A percentile compares a stretch with the other conserved stretches of the same genome.
Conservation (phyloP, 2,797 vertebrate genomes). For the Clarias laeviceps region DNA sequence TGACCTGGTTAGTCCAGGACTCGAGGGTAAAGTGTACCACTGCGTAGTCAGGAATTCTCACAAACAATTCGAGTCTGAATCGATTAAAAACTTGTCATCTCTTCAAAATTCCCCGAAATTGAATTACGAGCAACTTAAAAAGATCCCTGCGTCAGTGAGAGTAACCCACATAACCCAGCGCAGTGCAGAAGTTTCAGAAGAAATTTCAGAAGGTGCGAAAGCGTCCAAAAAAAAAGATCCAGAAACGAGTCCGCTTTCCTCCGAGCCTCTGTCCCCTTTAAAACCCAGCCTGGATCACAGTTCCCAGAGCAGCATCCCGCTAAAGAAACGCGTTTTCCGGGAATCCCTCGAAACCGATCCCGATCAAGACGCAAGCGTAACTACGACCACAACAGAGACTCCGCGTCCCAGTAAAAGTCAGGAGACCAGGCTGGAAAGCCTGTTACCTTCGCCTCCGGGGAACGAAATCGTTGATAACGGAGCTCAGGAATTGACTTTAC, state of each 20-base stretch:
- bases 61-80: neutral
- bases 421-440: conserved; percentile 37
- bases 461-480: neutral
- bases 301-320: conserved; percentile 76
- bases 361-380: conserved; percentile 59
- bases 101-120: neutral
- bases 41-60: neutral
- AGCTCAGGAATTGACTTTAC: neutral
- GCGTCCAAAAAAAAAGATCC: conserved; percentile 46
- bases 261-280: conserved; percentile 49
- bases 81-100: conserved; percentile 10
- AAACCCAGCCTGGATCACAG: conserved; percentile 63
- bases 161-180: conserved; percentile 28
- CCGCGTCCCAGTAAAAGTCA: conserved; percentile 36
- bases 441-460: conserved; percentile 10
- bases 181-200: conserved; percentile 21
- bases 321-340: conserved; percentile 81
- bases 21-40: conserved; percentile 9
- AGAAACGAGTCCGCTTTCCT: conserved; percentile 59
- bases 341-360: conserved; percentile 70
- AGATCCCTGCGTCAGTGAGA: conserved; percentile 22
- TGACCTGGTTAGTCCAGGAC: conserved; percentile 15
- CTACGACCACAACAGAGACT: conserved; percentile 46
- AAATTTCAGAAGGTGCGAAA: conserved; percentile 23
- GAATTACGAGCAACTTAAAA: neutral